These are phyloP conservation scores for Collichthys lucidus DNA, from an alignment of 2,113 vertebrate genomes.

Conservation along the genomic window DNA sequence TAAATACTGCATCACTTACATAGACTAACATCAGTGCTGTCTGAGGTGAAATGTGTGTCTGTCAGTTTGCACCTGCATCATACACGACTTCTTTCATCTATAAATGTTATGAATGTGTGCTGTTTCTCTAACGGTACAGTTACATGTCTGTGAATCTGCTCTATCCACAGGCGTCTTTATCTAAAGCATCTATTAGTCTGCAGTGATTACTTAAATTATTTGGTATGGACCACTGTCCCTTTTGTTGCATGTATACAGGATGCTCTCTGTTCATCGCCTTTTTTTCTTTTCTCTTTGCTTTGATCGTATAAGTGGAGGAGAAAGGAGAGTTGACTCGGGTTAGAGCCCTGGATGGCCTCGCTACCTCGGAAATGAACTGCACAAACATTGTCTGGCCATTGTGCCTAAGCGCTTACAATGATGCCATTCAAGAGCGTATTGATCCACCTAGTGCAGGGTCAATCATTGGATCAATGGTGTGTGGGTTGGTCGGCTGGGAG, in stretches of 20 bases:
- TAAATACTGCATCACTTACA: neutral
- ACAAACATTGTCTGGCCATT: slow-evolving; percentile 75
- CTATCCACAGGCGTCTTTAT: slow-evolving; percentile 21
- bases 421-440: slow-evolving; percentile 83
- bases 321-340: slow-evolving; percentile 58
- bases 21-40: neutral
- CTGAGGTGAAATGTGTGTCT: neutral
- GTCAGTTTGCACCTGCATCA: slow-evolving; percentile 14
- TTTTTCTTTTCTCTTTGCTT: slow-evolving; percentile 30
- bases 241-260: slow-evolving; percentile 45
- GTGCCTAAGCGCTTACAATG: slow-evolving; percentile 79
- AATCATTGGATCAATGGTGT: slow-evolving; percentile 81
- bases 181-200: slow-evolving; percentile 8
- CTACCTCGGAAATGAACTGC: slow-evolving; percentile 79
- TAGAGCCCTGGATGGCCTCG: slow-evolving; percentile 47
- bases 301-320: slow-evolving; percentile 52
- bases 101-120: slow-evolving; percentile 12
- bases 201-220: slow-evolving; percentile 45
- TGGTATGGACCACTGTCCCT: slow-evolving; percentile 25
- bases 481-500: slow-evolving; percentile 61
- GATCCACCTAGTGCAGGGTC: slow-evolving; percentile 81
- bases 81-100: slow-evolving; percentile 1
- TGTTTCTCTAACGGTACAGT: slow-evolving; percentile 11
- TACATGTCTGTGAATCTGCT: slow-evolving; percentile 23
- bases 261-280: slow-evolving; percentile 37